Percentiles rank a stretch among this genome's conserved stretches.
Conservation (phyloP, 2,113 vertebrate species). For the Hemibagrus wyckioides region DNA sequence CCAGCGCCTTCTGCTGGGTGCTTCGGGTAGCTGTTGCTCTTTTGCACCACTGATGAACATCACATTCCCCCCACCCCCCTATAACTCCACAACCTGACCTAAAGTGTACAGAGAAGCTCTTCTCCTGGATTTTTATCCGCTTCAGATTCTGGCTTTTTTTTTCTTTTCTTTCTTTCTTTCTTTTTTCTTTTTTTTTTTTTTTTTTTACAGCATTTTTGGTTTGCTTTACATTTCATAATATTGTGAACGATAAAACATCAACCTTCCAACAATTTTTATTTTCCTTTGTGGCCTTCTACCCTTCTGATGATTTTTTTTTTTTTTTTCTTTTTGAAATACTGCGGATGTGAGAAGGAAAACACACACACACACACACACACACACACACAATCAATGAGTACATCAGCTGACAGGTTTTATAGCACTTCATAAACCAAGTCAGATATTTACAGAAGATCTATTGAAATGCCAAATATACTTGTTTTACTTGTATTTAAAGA, state of each 20-base stretch:
- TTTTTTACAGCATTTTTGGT: constrained; percentile 61
- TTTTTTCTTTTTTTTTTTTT: too few species aligned
- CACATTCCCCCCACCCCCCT: not conserved
- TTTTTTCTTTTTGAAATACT: constrained; percentile 33
- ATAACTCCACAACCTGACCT: not conserved
- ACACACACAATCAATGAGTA: constrained; percentile 22
- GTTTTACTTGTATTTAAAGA: constrained; percentile 32
- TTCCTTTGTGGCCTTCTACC: constrained; percentile 63
- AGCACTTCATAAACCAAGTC: constrained; percentile 30
- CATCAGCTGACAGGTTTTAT: constrained; percentile 7
- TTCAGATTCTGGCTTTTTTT: constrained; percentile 71
- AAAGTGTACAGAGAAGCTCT: constrained; percentile 25
- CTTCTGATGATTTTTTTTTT: constrained; percentile 44
- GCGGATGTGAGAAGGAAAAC: constrained; percentile 64
- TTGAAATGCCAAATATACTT: constrained; percentile 49
- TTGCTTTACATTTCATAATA: constrained; percentile 35
- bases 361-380: constrained; percentile 37
- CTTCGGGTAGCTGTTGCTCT: constrained; percentile 42
- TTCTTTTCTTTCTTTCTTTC: too few species aligned
- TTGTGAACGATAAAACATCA: constrained; percentile 59
- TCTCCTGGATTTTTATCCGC: constrained; percentile 78
- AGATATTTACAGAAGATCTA: constrained; percentile 27
- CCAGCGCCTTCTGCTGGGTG: constrained; percentile 15
- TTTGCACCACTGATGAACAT: constrained; percentile 48
- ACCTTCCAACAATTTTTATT: constrained; percentile 60